These are phyloP conservation scores for Pipra filicauda DNA, from an alignment of 2,113 vertebrate genomes.

Conservation along the genomic window DNA sequence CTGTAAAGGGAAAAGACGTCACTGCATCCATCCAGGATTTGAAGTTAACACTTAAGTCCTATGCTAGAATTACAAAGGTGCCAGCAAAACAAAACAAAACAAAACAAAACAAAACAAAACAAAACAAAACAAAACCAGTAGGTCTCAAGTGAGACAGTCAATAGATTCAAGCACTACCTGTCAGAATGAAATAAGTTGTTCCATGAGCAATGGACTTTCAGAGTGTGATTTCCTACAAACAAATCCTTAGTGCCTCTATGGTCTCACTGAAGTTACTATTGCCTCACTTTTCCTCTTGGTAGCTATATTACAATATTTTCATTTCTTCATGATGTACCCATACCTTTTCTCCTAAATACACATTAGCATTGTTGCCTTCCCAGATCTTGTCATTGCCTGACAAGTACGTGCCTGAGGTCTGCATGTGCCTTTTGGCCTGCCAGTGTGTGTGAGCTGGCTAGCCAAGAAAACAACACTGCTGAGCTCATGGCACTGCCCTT, in stretches of 20 bases:
- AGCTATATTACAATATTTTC: neutral
- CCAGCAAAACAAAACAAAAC: neutral
- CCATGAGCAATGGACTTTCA: neutral
- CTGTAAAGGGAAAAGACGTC: constrained; percentile 15
- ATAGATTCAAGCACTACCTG: neutral
- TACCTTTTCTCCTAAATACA: neutral
- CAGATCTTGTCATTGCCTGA: neutral
- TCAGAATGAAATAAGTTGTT: neutral
- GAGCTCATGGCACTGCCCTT: neutral
- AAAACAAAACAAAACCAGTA: neutral
- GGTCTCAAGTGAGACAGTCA: neutral
- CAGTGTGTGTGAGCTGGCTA: neutral
- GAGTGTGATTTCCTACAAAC: neutral
- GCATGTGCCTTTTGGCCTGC: neutral
- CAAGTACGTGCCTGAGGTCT: neutral
- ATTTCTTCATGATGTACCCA: neutral
- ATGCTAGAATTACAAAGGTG: neutral
- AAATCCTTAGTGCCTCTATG: neutral
- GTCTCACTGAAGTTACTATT: neutral
- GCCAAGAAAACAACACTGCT: neutral
- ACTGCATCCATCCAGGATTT: neutral
- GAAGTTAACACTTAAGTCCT: constrained; percentile 12
- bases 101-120: neutral
- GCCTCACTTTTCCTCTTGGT: neutral
- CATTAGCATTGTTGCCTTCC: neutral